Evolutionary conservation across 2,888 invertebrate species (phyloP).

Genomic region (Sericinus montela): DNA sequence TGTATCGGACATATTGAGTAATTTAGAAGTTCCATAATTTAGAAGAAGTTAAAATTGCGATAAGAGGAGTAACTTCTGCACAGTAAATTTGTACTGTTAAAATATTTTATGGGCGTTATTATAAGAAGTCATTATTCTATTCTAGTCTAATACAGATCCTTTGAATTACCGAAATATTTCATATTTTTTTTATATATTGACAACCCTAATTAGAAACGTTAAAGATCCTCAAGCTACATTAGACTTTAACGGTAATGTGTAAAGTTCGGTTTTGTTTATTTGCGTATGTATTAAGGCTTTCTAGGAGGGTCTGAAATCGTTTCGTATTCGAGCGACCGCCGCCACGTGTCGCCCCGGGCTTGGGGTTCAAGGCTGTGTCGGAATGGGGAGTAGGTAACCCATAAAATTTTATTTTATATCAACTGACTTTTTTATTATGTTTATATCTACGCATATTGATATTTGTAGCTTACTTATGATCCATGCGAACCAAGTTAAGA

Average conservation of each 20-base stretch:
- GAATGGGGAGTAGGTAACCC: constrained; percentile 38
- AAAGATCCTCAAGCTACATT: constrained; percentile 36
- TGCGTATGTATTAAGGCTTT: constrained; percentile 38
- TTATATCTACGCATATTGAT: too few relatives aligned
- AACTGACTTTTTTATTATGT: too few relatives aligned
- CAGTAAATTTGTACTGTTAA: too few relatives aligned
- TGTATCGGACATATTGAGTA: too few relatives aligned
- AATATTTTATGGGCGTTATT: too few relatives aligned
- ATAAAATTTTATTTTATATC: constrained; percentile 20
- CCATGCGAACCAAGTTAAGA: too few relatives aligned
- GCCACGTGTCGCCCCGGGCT: constrained; percentile 61
- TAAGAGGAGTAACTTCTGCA: too few relatives aligned
- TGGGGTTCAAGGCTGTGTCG: constrained; percentile 59
- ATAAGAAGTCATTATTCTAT: too few relatives aligned
- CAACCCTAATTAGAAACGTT: constrained; percentile 32
- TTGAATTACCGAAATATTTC: neutral
- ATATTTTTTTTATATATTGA: constrained; percentile 21
- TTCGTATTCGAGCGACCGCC: constrained; percentile 54
- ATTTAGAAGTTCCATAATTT: too few relatives aligned
- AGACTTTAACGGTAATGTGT: constrained; percentile 34
- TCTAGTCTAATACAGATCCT: too few relatives aligned
- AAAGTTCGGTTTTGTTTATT: constrained; percentile 46
- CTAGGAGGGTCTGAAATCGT: constrained; percentile 52
- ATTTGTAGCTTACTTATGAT: too few relatives aligned
- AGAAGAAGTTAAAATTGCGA: too few relatives aligned